Conservation (phyloP, 2,113 vertebrate genomes). For the Anas platyrhynchos region DNA sequence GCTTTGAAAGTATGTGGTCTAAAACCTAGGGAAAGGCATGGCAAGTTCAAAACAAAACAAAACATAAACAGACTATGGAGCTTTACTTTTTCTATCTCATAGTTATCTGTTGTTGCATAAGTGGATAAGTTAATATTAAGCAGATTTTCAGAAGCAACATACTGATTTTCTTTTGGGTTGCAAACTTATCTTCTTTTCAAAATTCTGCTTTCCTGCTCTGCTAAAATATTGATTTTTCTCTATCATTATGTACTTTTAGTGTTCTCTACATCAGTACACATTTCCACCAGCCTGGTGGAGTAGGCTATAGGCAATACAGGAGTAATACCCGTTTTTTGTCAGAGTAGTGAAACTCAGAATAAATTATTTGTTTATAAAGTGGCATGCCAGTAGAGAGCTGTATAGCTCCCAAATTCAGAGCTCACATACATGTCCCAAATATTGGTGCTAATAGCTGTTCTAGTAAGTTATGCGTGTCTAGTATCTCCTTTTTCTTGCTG, state of each 20-base stretch:
- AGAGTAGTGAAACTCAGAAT: background rate
- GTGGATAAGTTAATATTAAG: background rate
- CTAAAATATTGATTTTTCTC: background rate
- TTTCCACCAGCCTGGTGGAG: background rate
- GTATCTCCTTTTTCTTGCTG: rapidly evolving
- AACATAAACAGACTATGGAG: background rate
- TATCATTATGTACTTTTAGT: background rate
- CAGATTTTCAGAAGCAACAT: background rate
- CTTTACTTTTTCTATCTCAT: background rate
- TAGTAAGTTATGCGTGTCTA: background rate
- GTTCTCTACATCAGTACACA: background rate
- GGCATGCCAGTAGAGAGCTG: background rate
- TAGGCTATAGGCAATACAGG: background rate
- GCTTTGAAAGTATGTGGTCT: background rate
- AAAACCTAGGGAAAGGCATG: background rate
- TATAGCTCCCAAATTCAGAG: background rate
- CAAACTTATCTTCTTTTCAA: background rate
- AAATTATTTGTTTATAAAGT: background rate
- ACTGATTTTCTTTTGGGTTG: background rate
- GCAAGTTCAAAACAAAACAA: rapidly evolving
- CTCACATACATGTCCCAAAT: background rate
- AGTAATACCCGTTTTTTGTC: background rate
- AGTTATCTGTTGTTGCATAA: background rate
- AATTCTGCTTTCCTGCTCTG: background rate
- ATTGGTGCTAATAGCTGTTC: background rate